Evolutionary conservation across 2,113 vertebrate genomes (phyloP), one percentile per base, ranked within the genome.

Genomic region (Clupea harengus): DNA sequence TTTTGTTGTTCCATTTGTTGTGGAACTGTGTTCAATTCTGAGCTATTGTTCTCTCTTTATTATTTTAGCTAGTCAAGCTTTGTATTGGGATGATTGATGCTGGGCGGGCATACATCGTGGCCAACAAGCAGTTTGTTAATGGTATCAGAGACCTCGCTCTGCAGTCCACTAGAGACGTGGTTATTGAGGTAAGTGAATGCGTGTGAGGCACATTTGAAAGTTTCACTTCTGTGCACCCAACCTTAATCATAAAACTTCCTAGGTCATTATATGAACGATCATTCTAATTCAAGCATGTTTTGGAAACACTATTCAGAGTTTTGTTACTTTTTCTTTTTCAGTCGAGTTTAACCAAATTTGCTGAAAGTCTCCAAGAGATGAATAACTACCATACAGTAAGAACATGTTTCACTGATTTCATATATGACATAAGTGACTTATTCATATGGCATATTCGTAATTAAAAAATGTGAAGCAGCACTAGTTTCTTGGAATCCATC

Each of bases 41-140:
- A 22, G 22, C 20, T 20, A 22, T 60, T 22, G 54, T 18, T 60
- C 15, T 28, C 15, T 5, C 22, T 45, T 67, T 45, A 87, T 64
- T 81, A 5, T 89, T 92, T 84, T 92, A 99, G 98, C 93, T 99
- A 90, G 98, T 99, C 90, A 99, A 99, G 91, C 95, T 99, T 89
- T 99, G 98, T 84, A 99, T 99, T 89, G 96, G 95, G 13, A 99
- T 99, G 98, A 99, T 99, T 67, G 98, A 99, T 89, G 97, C 97
- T 2, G 98, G 98, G 50, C 98, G 99, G 93, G 97, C 96, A 2
- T 99, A 99, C 92, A 99, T 97, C 83, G 94, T 92, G 88, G 98
- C 98, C 92, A 99, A 99, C 95, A 99, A 97, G 90, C 98, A 98
- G 88, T 99, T 99, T 94, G 97, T 99, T 85, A 97, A 90, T 82